These are phyloP conservation scores for Halcyon smyrnensis DNA, from an alignment of 2,797 vertebrate genomes.

Conservation along the genomic window DNA sequence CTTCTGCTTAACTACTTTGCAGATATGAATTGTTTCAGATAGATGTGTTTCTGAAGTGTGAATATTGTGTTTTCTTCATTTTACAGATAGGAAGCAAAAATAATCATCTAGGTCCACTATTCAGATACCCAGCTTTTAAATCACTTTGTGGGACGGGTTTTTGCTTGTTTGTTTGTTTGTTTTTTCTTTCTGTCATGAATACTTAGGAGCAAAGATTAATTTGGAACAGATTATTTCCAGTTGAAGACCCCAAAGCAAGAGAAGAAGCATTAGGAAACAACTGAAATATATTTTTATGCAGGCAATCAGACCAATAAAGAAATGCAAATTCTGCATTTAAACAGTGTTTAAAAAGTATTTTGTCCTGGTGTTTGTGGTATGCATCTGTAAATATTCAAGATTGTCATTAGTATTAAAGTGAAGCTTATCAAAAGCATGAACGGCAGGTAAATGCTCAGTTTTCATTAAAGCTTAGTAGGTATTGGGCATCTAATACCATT, in stretches of 20 bases:
- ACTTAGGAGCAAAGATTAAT: not conserved
- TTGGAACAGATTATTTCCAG: not conserved
- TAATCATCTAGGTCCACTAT: not conserved
- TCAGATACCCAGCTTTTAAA: not conserved
- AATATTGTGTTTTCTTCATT: not conserved
- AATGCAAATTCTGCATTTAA: not conserved
- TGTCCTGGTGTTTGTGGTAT: not conserved
- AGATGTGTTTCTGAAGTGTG: not conserved
- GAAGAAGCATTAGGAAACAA: not conserved
- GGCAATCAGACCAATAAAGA: not conserved
- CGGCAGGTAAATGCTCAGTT: not conserved
- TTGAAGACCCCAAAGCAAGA: not conserved
- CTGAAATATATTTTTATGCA: not conserved
- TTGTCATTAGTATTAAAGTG: not conserved
- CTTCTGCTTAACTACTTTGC: not conserved
- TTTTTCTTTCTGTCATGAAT: not conserved
- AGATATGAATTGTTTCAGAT: not conserved
- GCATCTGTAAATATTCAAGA: not conserved
- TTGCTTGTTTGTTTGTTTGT: too few species aligned
- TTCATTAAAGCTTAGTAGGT: slow-evolving; percentile 1
- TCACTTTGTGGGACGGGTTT: not conserved
- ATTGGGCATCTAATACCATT: not conserved
- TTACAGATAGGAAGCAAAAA: not conserved
- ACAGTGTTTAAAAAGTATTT: not conserved
- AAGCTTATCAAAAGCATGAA: not conserved